Base-by-base conservation (phyloP, 2,888 invertebrate species). In the Erebia ligea region DNA sequence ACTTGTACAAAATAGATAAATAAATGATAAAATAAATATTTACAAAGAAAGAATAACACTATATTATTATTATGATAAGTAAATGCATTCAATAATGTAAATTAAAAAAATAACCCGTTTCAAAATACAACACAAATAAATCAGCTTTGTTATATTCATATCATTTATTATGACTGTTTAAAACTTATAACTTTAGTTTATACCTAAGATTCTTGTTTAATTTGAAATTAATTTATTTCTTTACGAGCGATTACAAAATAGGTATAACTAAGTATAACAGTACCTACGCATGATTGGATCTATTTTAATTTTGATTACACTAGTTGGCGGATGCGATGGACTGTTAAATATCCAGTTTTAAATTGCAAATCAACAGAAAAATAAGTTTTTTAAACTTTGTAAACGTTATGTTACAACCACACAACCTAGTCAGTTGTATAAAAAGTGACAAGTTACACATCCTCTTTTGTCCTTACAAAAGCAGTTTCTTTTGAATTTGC, bases 271-370 rank as follows among this genome's bases (percentile, higher is more conserved):
- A n/a, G n/a, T n/a, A n/a, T n/a, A n/a, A n/a, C n/a, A n/a, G n/a
- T n/a, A n/a, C n/a, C n/a, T 40, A 59, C 62, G 66, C 66, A 67
- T 58, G 63, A 70, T 68, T 67, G 45, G 66, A 50, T 67, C 54
- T 19, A 66, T 68, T 65, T 70, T 69, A 67, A 69, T 72, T 68
- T 65, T 70, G 69, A 67, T 72, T 72, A 67, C 64, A 69, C 64
- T 45, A 56, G 56, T 67, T 58, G n/a, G 56, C 61, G 54, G 59
- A 64, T 40, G 65, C 62, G 62, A 52, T 66, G 56, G 68, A 68
- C 66, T 66, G 58, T 70, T 54, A 67, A 64, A 59, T 68, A 67
- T 64, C 52, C 40, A 40, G 61, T 61, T 67, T 67, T 50, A 17
- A 63, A 54, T 67, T 58, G 52, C 64, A n/a, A 65, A 40, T 21